Percentiles rank a stretch among this genome's conserved stretches.
These are phyloP conservation scores for Ichneumon xanthorius DNA, from an alignment of 2,888 invertebrate genomes.

Conservation along the genomic window DNA sequence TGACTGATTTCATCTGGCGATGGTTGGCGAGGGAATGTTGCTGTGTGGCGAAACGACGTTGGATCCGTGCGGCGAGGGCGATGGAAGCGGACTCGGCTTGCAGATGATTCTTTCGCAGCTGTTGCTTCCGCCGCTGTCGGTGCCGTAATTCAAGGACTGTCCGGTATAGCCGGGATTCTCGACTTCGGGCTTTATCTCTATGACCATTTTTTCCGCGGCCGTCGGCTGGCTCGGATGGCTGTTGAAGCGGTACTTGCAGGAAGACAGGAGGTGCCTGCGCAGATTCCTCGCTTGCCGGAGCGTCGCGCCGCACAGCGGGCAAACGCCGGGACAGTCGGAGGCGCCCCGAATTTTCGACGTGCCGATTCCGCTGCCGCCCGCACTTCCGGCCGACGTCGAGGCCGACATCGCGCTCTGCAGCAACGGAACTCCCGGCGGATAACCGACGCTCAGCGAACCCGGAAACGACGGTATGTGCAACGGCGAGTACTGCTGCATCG, in stretches of 20 bases:
- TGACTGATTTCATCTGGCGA: conserved; percentile 80
- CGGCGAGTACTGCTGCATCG: conserved; percentile 82
- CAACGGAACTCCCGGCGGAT: conserved; percentile 64
- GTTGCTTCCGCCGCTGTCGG: conserved; percentile 77
- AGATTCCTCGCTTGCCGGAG: conserved; percentile 87
- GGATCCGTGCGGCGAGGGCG: conserved; percentile 77
- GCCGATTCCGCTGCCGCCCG: conserved; percentile 21
- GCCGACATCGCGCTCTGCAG: conserved; percentile 49
- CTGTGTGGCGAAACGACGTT: conserved; percentile 80
- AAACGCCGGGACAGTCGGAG: conserved; percentile 88
- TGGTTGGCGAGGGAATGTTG: conserved; percentile 80
- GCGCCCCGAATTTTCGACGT: conserved; percentile 86
- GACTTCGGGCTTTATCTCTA: conserved; percentile 82
- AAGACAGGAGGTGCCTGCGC: conserved; percentile 86
- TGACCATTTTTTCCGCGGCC: conserved; percentile 76
- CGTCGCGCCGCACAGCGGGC: conserved; percentile 87
- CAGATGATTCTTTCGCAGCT: conserved; percentile 82
- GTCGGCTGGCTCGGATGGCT: conserved; percentile 75
- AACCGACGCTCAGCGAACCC: conserved; percentile 78
- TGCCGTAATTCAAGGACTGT: conserved; percentile 73
- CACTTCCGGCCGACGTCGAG: conserved; percentile 62
- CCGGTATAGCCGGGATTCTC: conserved; percentile 75
- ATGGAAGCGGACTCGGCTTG: conserved; percentile 81
- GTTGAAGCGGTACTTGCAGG: conserved; percentile 83
- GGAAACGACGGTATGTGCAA: conserved; percentile 83